phyloP scores from a whole-genome alignment of 2,888 invertebrate genomes.

The Meteorus colon region DNA sequence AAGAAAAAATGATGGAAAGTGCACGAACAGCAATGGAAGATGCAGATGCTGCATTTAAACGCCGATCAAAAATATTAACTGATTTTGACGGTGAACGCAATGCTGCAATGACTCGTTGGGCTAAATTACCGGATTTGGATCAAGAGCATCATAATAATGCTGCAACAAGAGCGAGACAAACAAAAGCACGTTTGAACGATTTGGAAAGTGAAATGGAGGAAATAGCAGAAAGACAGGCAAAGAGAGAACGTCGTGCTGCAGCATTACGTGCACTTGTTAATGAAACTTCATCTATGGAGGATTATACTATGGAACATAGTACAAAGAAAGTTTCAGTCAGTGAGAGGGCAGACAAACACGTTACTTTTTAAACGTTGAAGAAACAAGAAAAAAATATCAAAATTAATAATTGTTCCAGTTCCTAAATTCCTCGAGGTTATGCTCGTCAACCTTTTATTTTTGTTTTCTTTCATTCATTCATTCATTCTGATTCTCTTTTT shows the following conservation, averaged over 20 bases:
- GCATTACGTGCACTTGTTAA: constrained; percentile 82
- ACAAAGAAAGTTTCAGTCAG: constrained; percentile 62
- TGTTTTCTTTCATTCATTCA: background rate
- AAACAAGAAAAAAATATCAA: background rate
- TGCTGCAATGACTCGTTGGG: constrained; percentile 79
- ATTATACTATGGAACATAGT: constrained; percentile 51
- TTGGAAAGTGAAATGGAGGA: constrained; percentile 86
- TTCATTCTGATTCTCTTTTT: background rate
- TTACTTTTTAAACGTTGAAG: constrained; percentile 64
- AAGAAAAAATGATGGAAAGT: constrained; percentile 55
- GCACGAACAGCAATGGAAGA: constrained; percentile 74
- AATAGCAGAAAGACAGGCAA: constrained; percentile 80
- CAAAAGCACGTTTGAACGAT: constrained; percentile 81
- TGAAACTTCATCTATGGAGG: constrained; percentile 74
- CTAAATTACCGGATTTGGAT: constrained; percentile 74
- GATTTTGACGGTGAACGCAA: constrained; percentile 73
- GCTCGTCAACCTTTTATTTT: constrained; percentile 8
- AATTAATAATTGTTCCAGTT: constrained; percentile 8
- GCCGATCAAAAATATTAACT: constrained; percentile 70
- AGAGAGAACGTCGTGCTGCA: constrained; percentile 82
- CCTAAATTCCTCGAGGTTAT: constrained; percentile 6
- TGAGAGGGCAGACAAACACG: constrained; percentile 68
- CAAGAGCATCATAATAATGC: constrained; percentile 74
- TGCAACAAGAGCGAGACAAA: constrained; percentile 78
- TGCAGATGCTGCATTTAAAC: constrained; percentile 74